Percentiles rank a stretch among this genome's conserved stretches.
These are phyloP conservation scores for Odontophorus gujanensis DNA, from an alignment of 2,113 vertebrate species.

Conservation along the genomic window DNA sequence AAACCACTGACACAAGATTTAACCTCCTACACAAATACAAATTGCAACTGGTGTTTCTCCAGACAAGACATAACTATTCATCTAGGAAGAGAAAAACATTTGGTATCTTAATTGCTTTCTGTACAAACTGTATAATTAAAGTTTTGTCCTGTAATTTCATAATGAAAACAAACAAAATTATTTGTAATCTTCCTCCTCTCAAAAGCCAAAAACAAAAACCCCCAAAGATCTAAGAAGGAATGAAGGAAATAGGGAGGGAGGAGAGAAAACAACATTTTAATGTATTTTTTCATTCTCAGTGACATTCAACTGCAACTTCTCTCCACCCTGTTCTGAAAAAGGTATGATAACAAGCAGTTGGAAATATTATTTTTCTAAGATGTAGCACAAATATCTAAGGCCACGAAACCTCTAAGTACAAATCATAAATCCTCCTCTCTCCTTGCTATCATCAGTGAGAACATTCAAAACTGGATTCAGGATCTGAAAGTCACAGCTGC, in stretches of 20 bases:
- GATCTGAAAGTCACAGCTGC: neutral
- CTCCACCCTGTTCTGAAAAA: conserved; percentile 54
- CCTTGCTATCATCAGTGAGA: neutral
- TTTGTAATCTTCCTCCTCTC: conserved; percentile 26
- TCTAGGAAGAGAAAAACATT: conserved; percentile 65
- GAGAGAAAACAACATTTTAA: neutral
- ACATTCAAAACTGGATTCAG: neutral
- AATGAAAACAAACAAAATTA: conserved; percentile 76
- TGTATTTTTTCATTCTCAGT: neutral
- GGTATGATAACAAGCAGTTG: conserved; percentile 22
- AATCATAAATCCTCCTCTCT: neutral
- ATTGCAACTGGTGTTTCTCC: neutral
- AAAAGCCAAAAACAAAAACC: neutral
- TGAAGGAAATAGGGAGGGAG: neutral
- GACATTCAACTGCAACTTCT: conserved; percentile 5
- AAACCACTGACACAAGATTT: conserved; percentile 34
- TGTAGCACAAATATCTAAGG: neutral
- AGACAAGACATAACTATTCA: conserved; percentile 53
- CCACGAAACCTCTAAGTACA: neutral
- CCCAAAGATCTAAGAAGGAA: conserved; percentile 46
- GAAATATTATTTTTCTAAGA: conserved; percentile 17
- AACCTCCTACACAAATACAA: conserved; percentile 30
- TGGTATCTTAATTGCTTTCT: conserved; percentile 74
- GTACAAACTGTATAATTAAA: conserved; percentile 75
- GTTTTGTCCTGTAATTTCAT: conserved; percentile 72